Base-by-base conservation (phyloP, 2,888 invertebrate genomes). In the Mimas tiliae region DNA sequence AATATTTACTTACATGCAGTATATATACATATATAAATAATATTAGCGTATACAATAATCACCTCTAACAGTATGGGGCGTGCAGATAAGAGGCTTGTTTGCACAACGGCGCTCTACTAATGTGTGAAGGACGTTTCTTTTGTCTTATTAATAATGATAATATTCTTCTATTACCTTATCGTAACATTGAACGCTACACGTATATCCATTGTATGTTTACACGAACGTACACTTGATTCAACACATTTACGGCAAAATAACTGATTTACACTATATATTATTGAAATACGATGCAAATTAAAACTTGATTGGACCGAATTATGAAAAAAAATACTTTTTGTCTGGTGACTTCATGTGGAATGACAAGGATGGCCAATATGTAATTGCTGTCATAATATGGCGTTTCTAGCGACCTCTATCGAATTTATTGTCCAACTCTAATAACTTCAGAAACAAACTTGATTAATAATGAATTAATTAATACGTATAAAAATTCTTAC, bases 91-190 rank as follows among this genome's bases (percentile, higher is more conserved):
- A 86, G 77, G 85, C 84, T 88, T 90, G 89, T 90, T 90, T 88
- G 90, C 87, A 89, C 90, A 91, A 86, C 82, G 85, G 88, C 87
- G 83, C 81, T 83, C 84, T 82, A 86, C 84, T 89, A 90, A 91
- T 89, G 89, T 89, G 89, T 90, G 93, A 93, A 93, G 93, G 93
- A 90, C 92, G 82, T 80, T 83, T 85, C 90, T 91, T 91, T 91
- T 91, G 91, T 92, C 83, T 88, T 85, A 76, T 69, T 68, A 80
- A 65, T 68, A 78, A 79, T 76, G 72, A 82, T 82, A 87, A 83
- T 83, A 87, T 47, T 88, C 86, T 84, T 86, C 82, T 80, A 81
- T 89, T 91, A 90, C 91, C 92, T 92, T 89, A 87, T 79, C 78
- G 73, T 80, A 77, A 78, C 79, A 83, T 79, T 82, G 74, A 79